Evolutionary conservation across 1,140 invertebrate genomes (phyloP), one percentile per base, ranked within the genome.

Genomic region (Chironomus striatipennis): DNA sequence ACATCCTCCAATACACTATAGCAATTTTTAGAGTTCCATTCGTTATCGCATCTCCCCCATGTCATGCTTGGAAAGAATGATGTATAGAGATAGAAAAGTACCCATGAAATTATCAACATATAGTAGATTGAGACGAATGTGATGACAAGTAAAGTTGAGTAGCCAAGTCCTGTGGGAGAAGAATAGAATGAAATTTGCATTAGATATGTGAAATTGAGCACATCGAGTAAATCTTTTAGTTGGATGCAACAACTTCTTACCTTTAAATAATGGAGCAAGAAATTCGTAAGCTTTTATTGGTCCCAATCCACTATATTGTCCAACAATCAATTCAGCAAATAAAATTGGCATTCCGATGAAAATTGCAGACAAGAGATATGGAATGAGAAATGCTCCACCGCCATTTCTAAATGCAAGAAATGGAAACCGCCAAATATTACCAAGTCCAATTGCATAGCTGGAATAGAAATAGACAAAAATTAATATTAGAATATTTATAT

Each of bases 331-430:
- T 77, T 91, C 90, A 79, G 90, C 76, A 73, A 86, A 89, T 77
- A 90, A 95, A 82, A 95, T 89, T 9, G 93, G 93, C 70, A 93
- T 86, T 2, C 93, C 93, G 77, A 92, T 91, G 15, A 92, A 82
- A 7, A 92, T 77, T 75, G 93, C 81, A 85, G 94, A 92, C 42
- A 94, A 78, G 18, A 93, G 82, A 81, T 94, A 95, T 0, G 92
- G 91, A 43, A 95, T 86, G 1, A 95, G 83, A 83, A 92, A 92
- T 0, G 89, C 91, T 79, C 91, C 91, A 12, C 91, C 91, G 42
- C 91, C 92, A 84, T 93, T 93, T 78, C 90, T 88, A 80, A 93
- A 93, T 76, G 89, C 90, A 42, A 93, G 84, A 82, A 92, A 94
- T 4, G 93, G 93, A 82, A 95, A 96, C 76, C 93, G 85, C 93